Percentiles rank a stretch among this genome's conserved stretches.
phyloP scores from a whole-genome alignment of 2,113 vertebrate genomes.

The Oryzias celebensis region DNA sequence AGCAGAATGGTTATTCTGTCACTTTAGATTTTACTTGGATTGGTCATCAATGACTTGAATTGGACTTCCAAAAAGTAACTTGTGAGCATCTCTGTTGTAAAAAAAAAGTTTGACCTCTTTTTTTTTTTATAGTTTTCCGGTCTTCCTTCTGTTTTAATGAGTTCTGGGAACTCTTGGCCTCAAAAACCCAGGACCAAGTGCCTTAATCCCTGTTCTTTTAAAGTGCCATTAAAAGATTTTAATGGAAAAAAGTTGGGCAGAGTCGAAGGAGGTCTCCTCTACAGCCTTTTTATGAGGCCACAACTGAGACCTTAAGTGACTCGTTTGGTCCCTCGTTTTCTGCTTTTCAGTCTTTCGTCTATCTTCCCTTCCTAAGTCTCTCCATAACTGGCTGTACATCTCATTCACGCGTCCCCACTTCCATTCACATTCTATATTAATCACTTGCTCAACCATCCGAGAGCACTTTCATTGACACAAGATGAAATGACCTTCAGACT shows the following conservation, averaged over 20 bases:
- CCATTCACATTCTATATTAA: slow-evolving; percentile 47
- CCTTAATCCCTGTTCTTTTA: slow-evolving; percentile 50
- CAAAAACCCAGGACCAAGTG: slow-evolving; percentile 47
- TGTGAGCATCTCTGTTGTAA: too few species aligned
- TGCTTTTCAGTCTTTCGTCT: background rate
- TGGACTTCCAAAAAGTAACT: too few species aligned
- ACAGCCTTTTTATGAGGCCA: slow-evolving; percentile 8
- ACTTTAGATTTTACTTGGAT: too few species aligned
- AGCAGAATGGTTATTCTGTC: too few species aligned
- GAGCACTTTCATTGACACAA: slow-evolving; percentile 35
- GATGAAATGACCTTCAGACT: slow-evolving; percentile 58
- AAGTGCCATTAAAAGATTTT: slow-evolving; percentile 67
- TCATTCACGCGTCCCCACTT: slow-evolving; percentile 13
- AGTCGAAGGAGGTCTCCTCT: slow-evolving; percentile 7
- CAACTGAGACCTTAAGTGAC: slow-evolving; percentile 44
- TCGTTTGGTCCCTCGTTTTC: slow-evolving; percentile 35
- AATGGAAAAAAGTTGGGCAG: slow-evolving; percentile 45
- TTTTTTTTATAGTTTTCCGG: slow-evolving; percentile 5
- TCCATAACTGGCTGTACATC: slow-evolving; percentile 21
- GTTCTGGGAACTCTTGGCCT: slow-evolving; percentile 25
- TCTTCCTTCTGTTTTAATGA: slow-evolving; percentile 43
- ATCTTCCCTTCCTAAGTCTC: background rate
- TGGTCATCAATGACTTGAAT: too few species aligned
- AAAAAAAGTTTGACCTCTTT: background rate
- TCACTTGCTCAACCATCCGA: slow-evolving; percentile 12